Percentiles rank a stretch among this genome's conserved stretches.
Conservation (phyloP, 2,888 invertebrate genomes). For the Iselma pallidipennis region DNA sequence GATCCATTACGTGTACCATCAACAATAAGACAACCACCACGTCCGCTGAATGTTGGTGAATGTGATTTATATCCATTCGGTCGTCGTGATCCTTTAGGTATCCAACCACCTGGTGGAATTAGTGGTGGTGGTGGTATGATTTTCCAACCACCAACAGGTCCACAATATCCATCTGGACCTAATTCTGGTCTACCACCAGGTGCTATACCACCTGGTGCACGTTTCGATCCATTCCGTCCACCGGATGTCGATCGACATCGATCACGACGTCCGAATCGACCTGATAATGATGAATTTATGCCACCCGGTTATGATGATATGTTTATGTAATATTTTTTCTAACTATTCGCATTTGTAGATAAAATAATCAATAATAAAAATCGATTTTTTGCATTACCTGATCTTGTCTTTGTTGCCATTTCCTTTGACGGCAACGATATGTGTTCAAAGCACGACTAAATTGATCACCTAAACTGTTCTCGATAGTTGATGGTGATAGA, state of each 20-base stretch:
- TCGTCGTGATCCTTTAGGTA: slow-evolving; percentile 52
- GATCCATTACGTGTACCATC: slow-evolving; percentile 8
- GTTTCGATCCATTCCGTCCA: slow-evolving; percentile 86
- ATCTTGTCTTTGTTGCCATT: slow-evolving; percentile 56
- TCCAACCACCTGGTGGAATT: slow-evolving; percentile 34
- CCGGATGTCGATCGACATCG: slow-evolving; percentile 57
- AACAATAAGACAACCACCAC: no score
- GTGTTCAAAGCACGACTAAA: slow-evolving; percentile 60
- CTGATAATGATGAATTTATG: slow-evolving; percentile 74
- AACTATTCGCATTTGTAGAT: neutral
- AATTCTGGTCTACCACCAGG: slow-evolving; percentile 53
- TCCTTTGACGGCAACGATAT: slow-evolving; percentile 58
- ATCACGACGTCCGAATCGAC: slow-evolving; percentile 54
- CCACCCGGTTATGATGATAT: slow-evolving; percentile 78
- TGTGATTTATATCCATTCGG: slow-evolving; percentile 78
- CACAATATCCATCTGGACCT: slow-evolving; percentile 33
- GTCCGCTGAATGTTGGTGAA: slow-evolving; percentile 61
- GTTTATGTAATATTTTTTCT: slow-evolving; percentile 65
- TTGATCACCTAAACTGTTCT: slow-evolving; percentile 57
- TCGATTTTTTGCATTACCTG: slow-evolving; percentile 48
- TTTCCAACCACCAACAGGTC: slow-evolving; percentile 65
- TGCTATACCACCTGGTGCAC: slow-evolving; percentile 74
- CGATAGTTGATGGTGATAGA: slow-evolving; percentile 50
- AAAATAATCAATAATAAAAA: neutral
- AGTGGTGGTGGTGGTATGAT: slow-evolving; percentile 72